These are phyloP conservation scores for Dasysyrphus tricinctus DNA, from an alignment of 2,888 invertebrate genomes.

Conservation along the genomic window DNA sequence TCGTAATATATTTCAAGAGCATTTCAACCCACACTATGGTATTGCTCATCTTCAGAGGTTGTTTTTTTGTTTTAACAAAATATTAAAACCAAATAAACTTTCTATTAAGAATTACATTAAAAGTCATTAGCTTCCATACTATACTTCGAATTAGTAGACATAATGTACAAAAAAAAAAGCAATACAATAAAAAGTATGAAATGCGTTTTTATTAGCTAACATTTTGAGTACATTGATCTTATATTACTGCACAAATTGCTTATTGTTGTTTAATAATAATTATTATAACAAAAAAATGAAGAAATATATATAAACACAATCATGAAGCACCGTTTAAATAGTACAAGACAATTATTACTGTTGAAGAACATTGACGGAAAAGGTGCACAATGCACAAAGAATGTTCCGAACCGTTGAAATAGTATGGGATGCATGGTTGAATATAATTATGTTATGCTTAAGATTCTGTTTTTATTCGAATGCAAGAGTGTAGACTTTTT, in stretches of 20 bases:
- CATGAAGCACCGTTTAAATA: neutral
- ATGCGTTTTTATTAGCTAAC: neutral
- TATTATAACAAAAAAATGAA: neutral
- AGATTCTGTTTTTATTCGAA: neutral
- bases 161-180: neutral
- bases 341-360: slow-evolving; percentile 18
- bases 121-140: neutral
- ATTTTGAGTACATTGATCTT: slow-evolving; percentile 4
- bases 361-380: slow-evolving; percentile 21
- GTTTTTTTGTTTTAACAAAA: neutral
- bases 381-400: neutral
- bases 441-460: neutral
- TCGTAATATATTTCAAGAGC: neutral
- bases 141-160: neutral
- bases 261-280: neutral
- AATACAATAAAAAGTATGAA: neutral
- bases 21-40: neutral
- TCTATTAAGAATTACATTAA: neutral
- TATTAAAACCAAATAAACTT: neutral
- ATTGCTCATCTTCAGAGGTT: neutral
- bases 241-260: neutral
- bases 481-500: neutral
- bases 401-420: slow-evolving; percentile 9
- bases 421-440: slow-evolving; percentile 12
- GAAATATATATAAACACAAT: neutral